phyloP scores from a whole-genome alignment of 2,888 invertebrate genomes.

The Elmis aenea region DNA sequence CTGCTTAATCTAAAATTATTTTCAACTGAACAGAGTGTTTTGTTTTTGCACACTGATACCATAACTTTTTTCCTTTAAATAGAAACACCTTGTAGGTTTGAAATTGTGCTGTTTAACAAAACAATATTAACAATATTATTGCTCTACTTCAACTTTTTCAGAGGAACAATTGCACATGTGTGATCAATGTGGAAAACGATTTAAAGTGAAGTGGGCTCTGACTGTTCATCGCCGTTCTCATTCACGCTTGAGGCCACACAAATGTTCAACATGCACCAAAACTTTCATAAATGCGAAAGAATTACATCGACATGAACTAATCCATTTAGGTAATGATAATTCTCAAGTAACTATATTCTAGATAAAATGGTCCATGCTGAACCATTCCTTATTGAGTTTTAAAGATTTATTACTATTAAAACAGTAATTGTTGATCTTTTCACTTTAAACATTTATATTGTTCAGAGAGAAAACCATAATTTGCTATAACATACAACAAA shows the following conservation, averaged over 20 bases:
- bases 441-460: slow-evolving; percentile 3
- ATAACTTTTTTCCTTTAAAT: no score
- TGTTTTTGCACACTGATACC: no score
- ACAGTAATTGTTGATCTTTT: neutral
- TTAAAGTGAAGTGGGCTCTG: slow-evolving; percentile 55
- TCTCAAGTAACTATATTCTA: no score
- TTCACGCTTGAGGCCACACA: slow-evolving; percentile 50
- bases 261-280: slow-evolving; percentile 62
- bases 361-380: slow-evolving; percentile 70
- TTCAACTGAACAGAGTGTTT: no score
- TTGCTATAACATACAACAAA: no score
- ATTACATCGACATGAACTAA: slow-evolving; percentile 62
- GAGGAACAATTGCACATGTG: slow-evolving; percentile 55
- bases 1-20: no score
- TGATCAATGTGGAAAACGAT: slow-evolving; percentile 56
- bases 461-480: no score
- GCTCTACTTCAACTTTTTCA: slow-evolving; percentile 35
- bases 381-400: slow-evolving; percentile 9
- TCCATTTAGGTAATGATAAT: slow-evolving; percentile 57
- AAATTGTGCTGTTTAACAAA: no score
- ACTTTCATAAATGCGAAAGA: slow-evolving; percentile 65
- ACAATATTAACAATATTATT: no score
- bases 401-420: slow-evolving; percentile 1
- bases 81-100: no score
- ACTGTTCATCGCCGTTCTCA: slow-evolving; percentile 55